Base-by-base conservation (phyloP, 1,140 invertebrate genomes). In the Aporrectodea caliginosa region DNA sequence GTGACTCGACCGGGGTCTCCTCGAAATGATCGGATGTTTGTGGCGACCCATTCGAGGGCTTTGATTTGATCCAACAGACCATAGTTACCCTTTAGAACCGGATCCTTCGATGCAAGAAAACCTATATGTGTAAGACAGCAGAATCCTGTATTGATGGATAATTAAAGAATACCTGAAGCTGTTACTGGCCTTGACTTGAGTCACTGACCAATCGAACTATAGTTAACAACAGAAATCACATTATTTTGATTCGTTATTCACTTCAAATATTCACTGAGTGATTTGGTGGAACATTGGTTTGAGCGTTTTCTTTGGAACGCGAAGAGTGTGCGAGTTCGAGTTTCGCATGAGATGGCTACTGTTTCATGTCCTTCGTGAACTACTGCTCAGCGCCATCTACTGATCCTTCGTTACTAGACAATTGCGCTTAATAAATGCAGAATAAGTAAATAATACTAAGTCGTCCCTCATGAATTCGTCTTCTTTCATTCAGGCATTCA, bases 81-180 rank as follows among this genome's bases (percentile, higher is more conserved):
- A 85, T 91, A 91, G 84, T 94, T 94, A 22, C 93, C 93, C 0
- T 92, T 80, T 16, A 81, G 81, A 30, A 82, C 79, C 79, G 93
- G 91, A 88, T 97, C 95, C 0, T 91, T 93, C 0, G 94, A 96
- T 72, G 94, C 94, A 0, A 98, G 88, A 88, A 97, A 97, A 34
- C 95, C 93, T 92, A 81, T 79, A 12, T 0, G 84, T n/a, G n/a
- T n/a, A n/a, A n/a, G n/a, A n/a, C n/a, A n/a, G n/a, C n/a, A n/a
- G n/a, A n/a, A n/a, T n/a, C n/a, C n/a, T n/a, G n/a, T n/a, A n/a
- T n/a, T n/a, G n/a, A n/a, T n/a, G n/a, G n/a, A n/a, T 58, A 6
- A 58, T 22, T 12, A 58, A 58, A 58, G 43, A 58, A 58, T 12
- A 58, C 22, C 43, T 12, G 43, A 12, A 6, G 43, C 22, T 22